These are phyloP conservation scores for Chelon auratus DNA, from an alignment of 2,797 vertebrate species.

Conservation along the genomic window DNA sequence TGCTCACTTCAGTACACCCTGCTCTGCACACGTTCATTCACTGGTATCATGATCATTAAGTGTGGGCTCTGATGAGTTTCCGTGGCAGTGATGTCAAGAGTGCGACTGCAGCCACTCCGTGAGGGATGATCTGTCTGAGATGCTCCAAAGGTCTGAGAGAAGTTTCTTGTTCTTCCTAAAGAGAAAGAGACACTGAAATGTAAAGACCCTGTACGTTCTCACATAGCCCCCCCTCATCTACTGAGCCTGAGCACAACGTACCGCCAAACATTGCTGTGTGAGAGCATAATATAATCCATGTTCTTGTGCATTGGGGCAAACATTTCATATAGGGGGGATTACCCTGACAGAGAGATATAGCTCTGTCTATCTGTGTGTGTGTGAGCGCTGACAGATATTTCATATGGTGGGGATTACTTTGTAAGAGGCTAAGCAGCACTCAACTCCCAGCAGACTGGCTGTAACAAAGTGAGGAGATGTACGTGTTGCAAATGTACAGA, in stretches of 20 bases:
- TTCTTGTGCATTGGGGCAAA: conserved; percentile 65
- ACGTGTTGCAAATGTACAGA: conserved; percentile 31
- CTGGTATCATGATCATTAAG: not conserved
- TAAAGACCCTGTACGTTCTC: conserved; percentile 7
- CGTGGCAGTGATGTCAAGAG: conserved; percentile 49
- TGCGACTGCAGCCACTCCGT: conserved; percentile 74
- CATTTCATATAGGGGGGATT: conserved; percentile 80
- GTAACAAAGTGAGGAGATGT: conserved; percentile 34
- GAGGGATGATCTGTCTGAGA: conserved; percentile 77
- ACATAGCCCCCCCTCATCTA: not conserved
- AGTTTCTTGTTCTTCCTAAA: conserved; percentile 79
- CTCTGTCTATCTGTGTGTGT: not conserved
- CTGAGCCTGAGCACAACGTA: conserved; percentile 4
- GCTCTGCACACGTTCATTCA: not conserved
- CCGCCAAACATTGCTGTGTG: conserved; percentile 13
- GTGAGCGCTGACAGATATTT: conserved; percentile 49
- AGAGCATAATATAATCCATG: conserved; percentile 28
- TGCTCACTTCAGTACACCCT: not conserved
- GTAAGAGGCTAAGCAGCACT: conserved; percentile 47
- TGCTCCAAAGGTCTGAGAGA: conserved; percentile 77
- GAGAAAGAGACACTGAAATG: conserved; percentile 28
- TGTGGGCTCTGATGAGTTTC: not conserved
- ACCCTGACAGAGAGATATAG: conserved; percentile 40
- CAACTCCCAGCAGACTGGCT: conserved; percentile 54
- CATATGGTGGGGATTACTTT: conserved; percentile 70